phyloP scores from a whole-genome alignment of 2,888 invertebrate species.

The Andrena dorsata region DNA sequence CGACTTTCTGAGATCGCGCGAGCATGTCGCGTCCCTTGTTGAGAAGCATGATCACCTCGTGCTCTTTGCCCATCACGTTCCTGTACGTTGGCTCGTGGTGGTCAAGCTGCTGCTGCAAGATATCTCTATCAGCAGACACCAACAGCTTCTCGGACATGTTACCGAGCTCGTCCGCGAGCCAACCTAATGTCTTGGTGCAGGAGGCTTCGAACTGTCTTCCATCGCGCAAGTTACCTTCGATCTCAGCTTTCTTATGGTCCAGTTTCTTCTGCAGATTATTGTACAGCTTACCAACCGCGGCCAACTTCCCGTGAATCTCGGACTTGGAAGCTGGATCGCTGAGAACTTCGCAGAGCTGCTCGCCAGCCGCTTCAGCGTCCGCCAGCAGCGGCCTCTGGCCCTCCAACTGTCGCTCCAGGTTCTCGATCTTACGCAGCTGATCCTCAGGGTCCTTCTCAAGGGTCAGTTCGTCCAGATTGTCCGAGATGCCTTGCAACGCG shows the following conservation, averaged over 20 bases:
- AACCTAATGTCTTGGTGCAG: conserved; percentile 94
- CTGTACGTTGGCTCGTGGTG: conserved; percentile 96
- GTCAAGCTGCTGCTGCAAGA: conserved; percentile 94
- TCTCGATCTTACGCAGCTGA: conserved; percentile 94
- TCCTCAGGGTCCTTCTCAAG: conserved; percentile 94
- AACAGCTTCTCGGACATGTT: conserved; percentile 91
- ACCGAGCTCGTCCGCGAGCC: conserved; percentile 93
- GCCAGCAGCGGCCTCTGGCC: conserved; percentile 95
- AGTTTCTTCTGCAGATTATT: conserved; percentile 95
- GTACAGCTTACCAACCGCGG: conserved; percentile 94
- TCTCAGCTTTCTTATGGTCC: conserved; percentile 95
- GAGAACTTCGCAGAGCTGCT: conserved; percentile 93
- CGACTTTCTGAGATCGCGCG: conserved; percentile 84
- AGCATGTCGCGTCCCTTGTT: conserved; percentile 94
- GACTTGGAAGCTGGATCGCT: conserved; percentile 96
- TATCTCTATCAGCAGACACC: conserved; percentile 94
- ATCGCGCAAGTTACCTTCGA: conserved; percentile 94
- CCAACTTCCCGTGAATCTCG: conserved; percentile 95
- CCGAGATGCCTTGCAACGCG: conserved; percentile 94
- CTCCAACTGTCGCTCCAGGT: conserved; percentile 94
- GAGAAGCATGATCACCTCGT: conserved; percentile 96
- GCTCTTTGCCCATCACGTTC: conserved; percentile 94
- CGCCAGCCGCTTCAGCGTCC: conserved; percentile 96
- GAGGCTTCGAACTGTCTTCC: conserved; percentile 96
- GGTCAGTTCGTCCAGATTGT: conserved; percentile 93